Percentiles rank a stretch among this genome's conserved stretches.
phyloP scores from a whole-genome alignment of 1,140 invertebrate species.

The Pogonomyrmex californicus region DNA sequence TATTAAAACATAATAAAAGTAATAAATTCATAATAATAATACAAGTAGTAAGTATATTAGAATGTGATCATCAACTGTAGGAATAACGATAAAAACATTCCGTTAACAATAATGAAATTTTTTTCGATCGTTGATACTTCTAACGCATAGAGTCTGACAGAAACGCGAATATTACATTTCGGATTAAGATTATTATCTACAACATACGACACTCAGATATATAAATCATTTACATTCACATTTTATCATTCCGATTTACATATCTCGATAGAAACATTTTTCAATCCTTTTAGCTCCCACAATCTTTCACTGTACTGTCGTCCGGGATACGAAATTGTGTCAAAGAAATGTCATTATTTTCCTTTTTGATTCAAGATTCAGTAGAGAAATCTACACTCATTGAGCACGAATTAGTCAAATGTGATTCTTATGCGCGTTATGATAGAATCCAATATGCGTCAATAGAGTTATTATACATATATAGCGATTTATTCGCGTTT shows the following conservation, averaged over 20 bases:
- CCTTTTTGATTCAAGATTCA: slow-evolving; percentile 58
- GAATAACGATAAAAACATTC: slow-evolving; percentile 44
- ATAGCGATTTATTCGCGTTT: slow-evolving; percentile 65
- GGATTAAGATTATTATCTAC: slow-evolving; percentile 68
- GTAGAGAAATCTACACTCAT: slow-evolving; percentile 45
- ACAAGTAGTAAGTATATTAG: slow-evolving; percentile 39
- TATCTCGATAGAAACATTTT: slow-evolving; percentile 68
- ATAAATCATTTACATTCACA: slow-evolving; percentile 76
- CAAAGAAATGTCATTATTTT: slow-evolving; percentile 46
- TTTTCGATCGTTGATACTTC: slow-evolving; percentile 61
- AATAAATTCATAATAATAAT: slow-evolving; percentile 36
- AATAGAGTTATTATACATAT: slow-evolving; percentile 27
- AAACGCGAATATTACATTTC: slow-evolving; percentile 65
- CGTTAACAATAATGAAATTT: slow-evolving; percentile 53
- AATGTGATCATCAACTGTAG: slow-evolving; percentile 1
- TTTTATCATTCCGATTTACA: slow-evolving; percentile 55
- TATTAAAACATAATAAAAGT: slow-evolving; percentile 35
- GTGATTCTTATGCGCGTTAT: slow-evolving; percentile 53
- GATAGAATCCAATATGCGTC: slow-evolving; percentile 7
- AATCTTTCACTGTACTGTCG: slow-evolving; percentile 39
- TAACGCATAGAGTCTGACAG: slow-evolving; percentile 59
- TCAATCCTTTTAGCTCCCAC: slow-evolving; percentile 67
- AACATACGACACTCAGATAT: slow-evolving; percentile 72
- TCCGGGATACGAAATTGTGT: slow-evolving; percentile 72
- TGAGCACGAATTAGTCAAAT: slow-evolving; percentile 54